These are phyloP conservation scores for Gila orcuttii DNA, from an alignment of 2,113 vertebrate species.

Conservation along the genomic window DNA sequence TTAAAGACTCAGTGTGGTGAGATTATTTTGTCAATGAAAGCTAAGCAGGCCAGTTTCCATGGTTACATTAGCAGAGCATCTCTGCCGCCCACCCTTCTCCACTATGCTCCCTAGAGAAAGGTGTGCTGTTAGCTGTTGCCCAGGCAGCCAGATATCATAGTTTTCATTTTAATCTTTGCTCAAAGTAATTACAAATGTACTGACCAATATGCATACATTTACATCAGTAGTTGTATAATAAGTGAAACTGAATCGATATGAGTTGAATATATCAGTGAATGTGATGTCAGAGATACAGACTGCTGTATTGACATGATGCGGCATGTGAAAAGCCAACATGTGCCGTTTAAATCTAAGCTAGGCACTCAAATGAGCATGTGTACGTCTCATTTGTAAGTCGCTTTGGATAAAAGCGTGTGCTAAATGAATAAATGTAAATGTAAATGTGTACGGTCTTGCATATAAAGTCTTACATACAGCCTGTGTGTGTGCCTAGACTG, in stretches of 20 bases:
- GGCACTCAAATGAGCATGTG: slow-evolving; percentile 28
- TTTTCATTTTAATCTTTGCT: slow-evolving; percentile 41
- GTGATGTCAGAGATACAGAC: neutral
- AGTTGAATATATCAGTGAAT: neutral
- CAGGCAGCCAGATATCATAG: slow-evolving; percentile 52
- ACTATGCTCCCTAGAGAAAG: slow-evolving; percentile 37
- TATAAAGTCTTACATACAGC: slow-evolving; percentile 33
- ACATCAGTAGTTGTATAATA: neutral
- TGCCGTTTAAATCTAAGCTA: slow-evolving; percentile 28
- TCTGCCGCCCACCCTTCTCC: slow-evolving; percentile 36
- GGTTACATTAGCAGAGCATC: slow-evolving; percentile 53
- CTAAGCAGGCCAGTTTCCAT: slow-evolving; percentile 59
- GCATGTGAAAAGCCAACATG: slow-evolving; percentile 18
- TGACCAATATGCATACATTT: slow-evolving; percentile 21
- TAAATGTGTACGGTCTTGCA: slow-evolving; percentile 5
- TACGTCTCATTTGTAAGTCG: too few relatives aligned
- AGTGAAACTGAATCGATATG: neutral
- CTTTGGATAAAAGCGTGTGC: too few relatives aligned
- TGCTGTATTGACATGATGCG: neutral
- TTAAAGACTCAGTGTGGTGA: slow-evolving; percentile 35
- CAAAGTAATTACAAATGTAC: slow-evolving; percentile 14
- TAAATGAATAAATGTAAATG: too few relatives aligned
- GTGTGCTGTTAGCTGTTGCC: slow-evolving; percentile 46
- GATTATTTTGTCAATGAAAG: slow-evolving; percentile 59
- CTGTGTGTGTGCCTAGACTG: slow-evolving; percentile 29